Conservation (phyloP, 1,140 invertebrate genomes). For the Drosophila grimshawi region DNA sequence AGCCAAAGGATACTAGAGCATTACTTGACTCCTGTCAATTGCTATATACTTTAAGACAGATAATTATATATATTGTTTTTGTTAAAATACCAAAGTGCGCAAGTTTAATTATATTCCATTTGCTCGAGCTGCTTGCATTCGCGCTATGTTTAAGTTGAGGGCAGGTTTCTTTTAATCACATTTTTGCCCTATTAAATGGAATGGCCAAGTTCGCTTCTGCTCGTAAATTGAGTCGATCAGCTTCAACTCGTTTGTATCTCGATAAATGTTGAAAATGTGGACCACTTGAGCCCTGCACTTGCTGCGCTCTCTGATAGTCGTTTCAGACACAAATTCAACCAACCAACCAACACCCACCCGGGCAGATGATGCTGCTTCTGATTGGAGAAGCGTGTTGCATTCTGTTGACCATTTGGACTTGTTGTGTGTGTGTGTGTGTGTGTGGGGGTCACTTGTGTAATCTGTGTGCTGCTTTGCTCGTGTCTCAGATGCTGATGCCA, state of each 20-base stretch:
- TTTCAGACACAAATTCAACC: not conserved
- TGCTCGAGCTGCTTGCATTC: too few relatives aligned
- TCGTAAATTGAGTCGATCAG: not conserved
- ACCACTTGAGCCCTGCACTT: slow-evolving; percentile 20
- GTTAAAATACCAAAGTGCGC: too few relatives aligned
- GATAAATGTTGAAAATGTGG: slow-evolving; percentile 4
- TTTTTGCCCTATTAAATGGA: not conserved
- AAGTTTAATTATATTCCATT: too few relatives aligned
- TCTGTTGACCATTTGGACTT: not conserved
- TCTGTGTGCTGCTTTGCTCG: slow-evolving; percentile 6
- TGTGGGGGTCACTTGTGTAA: slow-evolving; percentile 4
- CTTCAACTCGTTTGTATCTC: slow-evolving; percentile 7
- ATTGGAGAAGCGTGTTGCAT: not conserved
- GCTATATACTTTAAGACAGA: too few relatives aligned
- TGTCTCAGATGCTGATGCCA: slow-evolving; percentile 10
- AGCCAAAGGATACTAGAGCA: too few relatives aligned
- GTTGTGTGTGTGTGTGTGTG: not conserved
- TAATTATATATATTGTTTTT: too few relatives aligned
- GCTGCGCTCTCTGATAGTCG: not conserved
- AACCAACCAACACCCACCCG: not conserved
- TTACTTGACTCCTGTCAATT: too few relatives aligned
- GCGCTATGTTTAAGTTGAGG: too few relatives aligned
- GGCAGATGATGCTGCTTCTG: not conserved
- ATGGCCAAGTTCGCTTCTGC: slow-evolving; percentile 9
- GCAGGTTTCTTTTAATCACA: not conserved